These are phyloP conservation scores for Miltochrista miniata DNA, from an alignment of 2,888 invertebrate species.

Conservation along the genomic window DNA sequence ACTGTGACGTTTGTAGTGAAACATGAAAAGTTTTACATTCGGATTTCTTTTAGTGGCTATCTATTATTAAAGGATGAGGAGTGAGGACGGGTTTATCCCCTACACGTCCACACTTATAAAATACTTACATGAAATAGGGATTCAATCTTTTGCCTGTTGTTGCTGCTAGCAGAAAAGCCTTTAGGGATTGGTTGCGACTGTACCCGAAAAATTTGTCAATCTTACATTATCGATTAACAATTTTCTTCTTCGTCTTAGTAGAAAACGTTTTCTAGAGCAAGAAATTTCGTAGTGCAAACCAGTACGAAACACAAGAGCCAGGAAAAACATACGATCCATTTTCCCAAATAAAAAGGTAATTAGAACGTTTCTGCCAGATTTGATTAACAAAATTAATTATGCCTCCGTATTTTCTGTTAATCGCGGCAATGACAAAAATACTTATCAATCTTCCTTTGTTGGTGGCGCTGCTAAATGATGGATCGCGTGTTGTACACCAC, in stretches of 20 bases:
- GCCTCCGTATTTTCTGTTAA: conserved; percentile 25
- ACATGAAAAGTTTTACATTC: conserved; percentile 11
- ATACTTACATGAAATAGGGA: no score
- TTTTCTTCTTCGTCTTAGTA: no score
- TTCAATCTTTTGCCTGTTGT: no score
- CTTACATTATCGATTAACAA: no score
- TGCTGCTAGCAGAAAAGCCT: no score
- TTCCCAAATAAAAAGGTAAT: conserved; percentile 1
- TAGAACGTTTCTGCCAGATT: conserved; percentile 2
- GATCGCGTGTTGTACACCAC: conserved; percentile 41
- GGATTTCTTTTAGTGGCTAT: conserved; percentile 14
- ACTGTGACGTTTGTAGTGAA: conserved; percentile 1
- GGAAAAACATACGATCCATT: neutral
- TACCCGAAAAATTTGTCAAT: no score
- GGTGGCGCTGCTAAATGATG: conserved; percentile 44
- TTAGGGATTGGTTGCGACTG: no score
- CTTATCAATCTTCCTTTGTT: conserved; percentile 40
- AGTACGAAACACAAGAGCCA: no score
- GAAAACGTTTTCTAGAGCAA: no score
- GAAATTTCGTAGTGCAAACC: no score
- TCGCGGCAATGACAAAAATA: conserved; percentile 34
- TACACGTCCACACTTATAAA: no score
- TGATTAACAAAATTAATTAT: conserved; percentile 29
- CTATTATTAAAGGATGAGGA: conserved; percentile 2
- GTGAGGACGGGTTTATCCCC: no score